Conservation (phyloP, 2,113 vertebrate genomes). For the Pimephales promelas region DNA sequence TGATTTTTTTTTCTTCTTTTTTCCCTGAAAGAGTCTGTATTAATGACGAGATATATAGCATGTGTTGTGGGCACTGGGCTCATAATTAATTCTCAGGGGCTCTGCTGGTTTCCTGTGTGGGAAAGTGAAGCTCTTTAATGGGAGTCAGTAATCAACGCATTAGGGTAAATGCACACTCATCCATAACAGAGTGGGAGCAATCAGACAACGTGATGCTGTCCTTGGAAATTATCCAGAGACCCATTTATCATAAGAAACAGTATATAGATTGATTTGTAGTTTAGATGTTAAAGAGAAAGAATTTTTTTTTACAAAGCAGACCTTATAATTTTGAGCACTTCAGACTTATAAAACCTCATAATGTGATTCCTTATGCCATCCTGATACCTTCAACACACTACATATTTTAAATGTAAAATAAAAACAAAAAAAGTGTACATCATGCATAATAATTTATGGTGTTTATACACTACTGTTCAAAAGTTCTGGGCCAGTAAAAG, state of each 20-base stretch:
- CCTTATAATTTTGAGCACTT: neutral
- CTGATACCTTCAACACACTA: neutral
- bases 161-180: slow-evolving; percentile 9
- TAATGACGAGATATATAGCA: neutral
- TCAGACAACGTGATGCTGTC: slow-evolving; percentile 6
- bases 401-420: neutral
- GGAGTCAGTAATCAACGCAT: slow-evolving; percentile 9
- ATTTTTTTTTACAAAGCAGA: neutral
- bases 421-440: neutral
- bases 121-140: slow-evolving; percentile 11
- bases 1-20: neutral
- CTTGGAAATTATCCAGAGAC: slow-evolving; percentile 1
- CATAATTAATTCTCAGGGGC: neutral
- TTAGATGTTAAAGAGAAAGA: neutral
- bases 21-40: neutral
- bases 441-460: neutral
- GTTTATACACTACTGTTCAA: neutral
- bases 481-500: neutral
- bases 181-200: slow-evolving; percentile 11
- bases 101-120: slow-evolving; percentile 19
- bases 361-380: neutral
- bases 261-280: neutral
- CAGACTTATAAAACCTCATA: neutral
- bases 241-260: neutral
- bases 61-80: slow-evolving; percentile 21